Conservation (phyloP, 2,888 invertebrate genomes). For the Rhagonycha lutea region DNA sequence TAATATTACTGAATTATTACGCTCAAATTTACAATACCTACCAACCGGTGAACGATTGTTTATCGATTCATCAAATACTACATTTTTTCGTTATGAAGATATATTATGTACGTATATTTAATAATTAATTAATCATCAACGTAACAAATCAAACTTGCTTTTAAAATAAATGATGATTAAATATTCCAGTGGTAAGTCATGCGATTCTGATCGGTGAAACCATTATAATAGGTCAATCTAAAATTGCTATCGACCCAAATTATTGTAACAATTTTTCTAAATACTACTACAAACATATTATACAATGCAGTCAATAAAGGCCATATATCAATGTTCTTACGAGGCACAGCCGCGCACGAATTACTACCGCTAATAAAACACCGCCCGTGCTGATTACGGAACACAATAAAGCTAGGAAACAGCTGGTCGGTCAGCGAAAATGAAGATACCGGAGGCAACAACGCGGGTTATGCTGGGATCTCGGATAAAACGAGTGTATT, state of each 20-base stretch:
- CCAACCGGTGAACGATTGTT: not conserved
- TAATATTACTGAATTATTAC: not conserved
- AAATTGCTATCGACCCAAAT: slow-evolving; percentile 40
- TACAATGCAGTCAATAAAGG: slow-evolving; percentile 51
- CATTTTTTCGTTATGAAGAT: not conserved
- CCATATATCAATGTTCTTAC: slow-evolving; percentile 50
- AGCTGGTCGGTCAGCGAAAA: slow-evolving; percentile 37
- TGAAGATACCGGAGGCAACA: slow-evolving; percentile 33
- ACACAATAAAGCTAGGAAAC: slow-evolving; percentile 48
- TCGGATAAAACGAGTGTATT: slow-evolving; percentile 47
- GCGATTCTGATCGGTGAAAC: not conserved
- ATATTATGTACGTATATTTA: not conserved
- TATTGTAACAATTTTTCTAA: slow-evolving; percentile 13
- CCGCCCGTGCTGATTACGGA: slow-evolving; percentile 51
- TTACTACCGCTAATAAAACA: slow-evolving; percentile 50
- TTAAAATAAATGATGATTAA: not conserved
- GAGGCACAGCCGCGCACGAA: slow-evolving; percentile 48
- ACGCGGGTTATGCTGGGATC: slow-evolving; percentile 18
- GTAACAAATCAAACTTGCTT: not conserved
- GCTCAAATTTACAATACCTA: not conserved
- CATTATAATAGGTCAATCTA: not conserved
- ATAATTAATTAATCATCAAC: not conserved
- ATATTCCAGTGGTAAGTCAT: not conserved
- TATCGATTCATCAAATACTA: not conserved
- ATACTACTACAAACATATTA: slow-evolving; percentile 39